phyloP scores from a whole-genome alignment of 2,797 vertebrate genomes.

The Nothura maculosa region DNA sequence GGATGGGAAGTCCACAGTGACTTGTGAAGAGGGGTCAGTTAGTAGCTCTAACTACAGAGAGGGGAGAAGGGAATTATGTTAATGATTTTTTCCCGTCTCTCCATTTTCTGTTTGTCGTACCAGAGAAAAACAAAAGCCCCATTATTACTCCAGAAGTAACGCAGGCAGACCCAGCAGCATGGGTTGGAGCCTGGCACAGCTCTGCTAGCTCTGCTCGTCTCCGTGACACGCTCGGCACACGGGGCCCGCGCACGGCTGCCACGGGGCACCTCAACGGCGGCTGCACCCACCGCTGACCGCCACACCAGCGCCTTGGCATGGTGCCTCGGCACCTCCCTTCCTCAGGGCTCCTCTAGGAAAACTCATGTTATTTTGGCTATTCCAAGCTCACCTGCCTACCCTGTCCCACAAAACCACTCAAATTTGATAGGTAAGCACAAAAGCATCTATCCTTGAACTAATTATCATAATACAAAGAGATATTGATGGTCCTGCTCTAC shows the following conservation, averaged over 20 bases:
- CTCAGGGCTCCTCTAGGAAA: neutral
- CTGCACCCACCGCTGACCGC: too few relatives aligned
- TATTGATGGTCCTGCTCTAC: neutral
- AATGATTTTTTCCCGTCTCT: neutral
- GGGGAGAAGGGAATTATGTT: neutral
- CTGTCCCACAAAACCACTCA: neutral
- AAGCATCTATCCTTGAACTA: neutral
- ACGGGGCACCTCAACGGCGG: too few relatives aligned
- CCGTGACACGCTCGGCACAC: too few relatives aligned
- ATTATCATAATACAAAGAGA: neutral
- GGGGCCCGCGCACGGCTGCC: too few relatives aligned
- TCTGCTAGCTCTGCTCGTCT: neutral
- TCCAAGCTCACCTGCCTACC: neutral
- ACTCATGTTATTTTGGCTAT: neutral
- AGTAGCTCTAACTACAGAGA: neutral
- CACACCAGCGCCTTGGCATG: neutral
- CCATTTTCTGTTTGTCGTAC: neutral
- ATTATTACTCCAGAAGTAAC: neutral
- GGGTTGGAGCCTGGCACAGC: neutral
- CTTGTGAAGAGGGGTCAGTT: neutral
- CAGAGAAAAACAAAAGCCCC: neutral
- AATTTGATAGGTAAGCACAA: neutral
- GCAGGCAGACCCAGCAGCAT: too few relatives aligned
- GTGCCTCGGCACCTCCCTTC: neutral
- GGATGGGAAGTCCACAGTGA: neutral